Conservation (phyloP, 2,113 vertebrate genomes). For the Lophius piscatorius region DNA sequence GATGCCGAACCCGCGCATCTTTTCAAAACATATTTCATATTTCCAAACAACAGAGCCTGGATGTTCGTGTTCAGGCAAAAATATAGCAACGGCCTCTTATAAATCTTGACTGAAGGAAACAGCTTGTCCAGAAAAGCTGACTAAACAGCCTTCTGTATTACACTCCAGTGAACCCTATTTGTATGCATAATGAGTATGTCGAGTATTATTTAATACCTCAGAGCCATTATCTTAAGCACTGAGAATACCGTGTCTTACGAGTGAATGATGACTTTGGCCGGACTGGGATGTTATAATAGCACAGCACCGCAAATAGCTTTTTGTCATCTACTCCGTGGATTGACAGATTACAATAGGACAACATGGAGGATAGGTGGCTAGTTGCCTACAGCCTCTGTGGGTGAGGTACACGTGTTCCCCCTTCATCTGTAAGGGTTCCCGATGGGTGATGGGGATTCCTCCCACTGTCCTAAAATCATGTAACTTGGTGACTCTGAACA, state of each 20-base stretch:
- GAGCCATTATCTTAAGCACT: conserved; percentile 32
- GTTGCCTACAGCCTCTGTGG: too few relatives aligned
- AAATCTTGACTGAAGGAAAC: conserved; percentile 19
- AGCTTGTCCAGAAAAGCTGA: conserved; percentile 21
- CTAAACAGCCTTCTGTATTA: conserved; percentile 3
- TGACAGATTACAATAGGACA: conserved; percentile 11
- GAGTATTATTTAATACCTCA: conserved; percentile 39
- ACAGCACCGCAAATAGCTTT: conserved; percentile 16
- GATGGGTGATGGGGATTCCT: too few relatives aligned
- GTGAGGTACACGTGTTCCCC: too few relatives aligned
- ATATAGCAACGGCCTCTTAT: conserved; percentile 8
- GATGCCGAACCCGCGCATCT: conserved; percentile 2
- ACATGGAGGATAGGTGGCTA: too few relatives aligned
- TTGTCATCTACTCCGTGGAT: conserved; percentile 30
- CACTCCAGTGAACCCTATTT: conserved; percentile 27
- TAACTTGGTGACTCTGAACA: too few relatives aligned
- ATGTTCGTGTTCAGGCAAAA: conserved; percentile 16
- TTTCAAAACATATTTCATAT: conserved; percentile 18
- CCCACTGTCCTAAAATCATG: too few relatives aligned
- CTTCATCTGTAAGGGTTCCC: too few relatives aligned
- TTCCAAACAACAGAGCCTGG: conserved; percentile 25
- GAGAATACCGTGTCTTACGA: conserved; percentile 34
- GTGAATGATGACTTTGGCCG: conserved; percentile 33
- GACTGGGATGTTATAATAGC: conserved; percentile 14
- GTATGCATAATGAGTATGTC: conserved; percentile 32